These are phyloP conservation scores for Dynastes grantii DNA, from an alignment of 2,888 invertebrate species.

Conservation along the genomic window DNA sequence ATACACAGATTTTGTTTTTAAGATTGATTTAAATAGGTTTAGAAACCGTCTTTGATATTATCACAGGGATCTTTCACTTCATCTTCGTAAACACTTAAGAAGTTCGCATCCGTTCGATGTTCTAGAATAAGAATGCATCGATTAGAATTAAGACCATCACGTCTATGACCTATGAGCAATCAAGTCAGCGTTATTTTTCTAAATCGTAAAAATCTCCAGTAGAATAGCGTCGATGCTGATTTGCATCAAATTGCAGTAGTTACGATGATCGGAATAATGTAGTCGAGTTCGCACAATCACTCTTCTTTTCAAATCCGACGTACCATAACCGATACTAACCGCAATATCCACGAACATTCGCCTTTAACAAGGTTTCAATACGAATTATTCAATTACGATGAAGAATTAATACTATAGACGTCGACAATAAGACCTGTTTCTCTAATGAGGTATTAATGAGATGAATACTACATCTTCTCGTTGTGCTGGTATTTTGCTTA, in stretches of 20 bases:
- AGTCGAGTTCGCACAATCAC: background rate
- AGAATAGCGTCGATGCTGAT: background rate
- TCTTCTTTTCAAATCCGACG: background rate
- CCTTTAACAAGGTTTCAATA: background rate
- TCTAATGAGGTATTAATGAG: background rate
- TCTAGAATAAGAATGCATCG: background rate
- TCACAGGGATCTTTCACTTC: no score
- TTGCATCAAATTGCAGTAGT: background rate
- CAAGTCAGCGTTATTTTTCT: background rate
- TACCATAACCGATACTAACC: background rate
- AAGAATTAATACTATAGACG: background rate
- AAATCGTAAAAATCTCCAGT: background rate
- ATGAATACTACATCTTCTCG: background rate
- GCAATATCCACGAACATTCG: background rate
- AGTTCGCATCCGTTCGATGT: background rate
- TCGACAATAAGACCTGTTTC: conserved; percentile 22
- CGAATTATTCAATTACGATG: background rate
- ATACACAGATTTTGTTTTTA: no score
- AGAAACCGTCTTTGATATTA: no score
- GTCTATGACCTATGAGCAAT: conserved; percentile 1
- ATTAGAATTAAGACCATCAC: background rate
- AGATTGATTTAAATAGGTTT: no score
- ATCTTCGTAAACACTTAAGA: no score
- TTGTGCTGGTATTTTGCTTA: background rate
- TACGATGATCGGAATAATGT: conserved; percentile 2